Conservation (phyloP, 1,140 invertebrate genomes). For the Acromyrmex heyeri region DNA sequence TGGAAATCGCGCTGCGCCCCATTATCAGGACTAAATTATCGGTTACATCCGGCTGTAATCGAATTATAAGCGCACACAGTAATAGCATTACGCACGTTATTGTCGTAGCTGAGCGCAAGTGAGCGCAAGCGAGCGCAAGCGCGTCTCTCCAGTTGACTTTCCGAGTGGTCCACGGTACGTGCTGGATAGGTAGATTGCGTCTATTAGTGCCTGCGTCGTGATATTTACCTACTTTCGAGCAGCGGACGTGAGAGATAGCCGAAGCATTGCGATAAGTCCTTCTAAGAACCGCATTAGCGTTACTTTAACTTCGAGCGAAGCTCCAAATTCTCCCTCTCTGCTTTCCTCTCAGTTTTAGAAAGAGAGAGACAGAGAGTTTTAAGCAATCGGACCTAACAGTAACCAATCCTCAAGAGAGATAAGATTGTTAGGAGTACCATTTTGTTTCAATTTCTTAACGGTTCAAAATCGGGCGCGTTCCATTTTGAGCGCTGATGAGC, state of each 20-base stretch:
- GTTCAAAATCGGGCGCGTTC: not conserved
- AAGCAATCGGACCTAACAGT: no score
- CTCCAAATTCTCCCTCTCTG: no score
- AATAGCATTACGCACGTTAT: constrained; percentile 42
- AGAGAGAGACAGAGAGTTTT: no score
- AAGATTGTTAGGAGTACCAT: not conserved
- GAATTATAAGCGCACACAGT: constrained; percentile 45
- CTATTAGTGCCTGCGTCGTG: not conserved
- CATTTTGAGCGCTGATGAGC: no score
- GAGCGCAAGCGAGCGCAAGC: no score
- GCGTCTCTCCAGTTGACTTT: constrained; percentile 17
- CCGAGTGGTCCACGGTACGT: constrained; percentile 9
- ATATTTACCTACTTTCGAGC: constrained; percentile 17
- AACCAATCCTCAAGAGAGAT: no score
- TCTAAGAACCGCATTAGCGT: no score
- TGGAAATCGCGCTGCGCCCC: not conserved
- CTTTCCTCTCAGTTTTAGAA: no score
- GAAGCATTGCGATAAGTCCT: not conserved
- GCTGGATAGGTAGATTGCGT: not conserved
- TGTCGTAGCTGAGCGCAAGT: not conserved
- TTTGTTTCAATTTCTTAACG: not conserved
- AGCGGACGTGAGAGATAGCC: not conserved
- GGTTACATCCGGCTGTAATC: constrained; percentile 44
- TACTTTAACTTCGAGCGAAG: no score
- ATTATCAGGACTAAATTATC: constrained; percentile 67